Conservation (phyloP, 2,113 vertebrate genomes). For the Microtus ochrogaster region DNA sequence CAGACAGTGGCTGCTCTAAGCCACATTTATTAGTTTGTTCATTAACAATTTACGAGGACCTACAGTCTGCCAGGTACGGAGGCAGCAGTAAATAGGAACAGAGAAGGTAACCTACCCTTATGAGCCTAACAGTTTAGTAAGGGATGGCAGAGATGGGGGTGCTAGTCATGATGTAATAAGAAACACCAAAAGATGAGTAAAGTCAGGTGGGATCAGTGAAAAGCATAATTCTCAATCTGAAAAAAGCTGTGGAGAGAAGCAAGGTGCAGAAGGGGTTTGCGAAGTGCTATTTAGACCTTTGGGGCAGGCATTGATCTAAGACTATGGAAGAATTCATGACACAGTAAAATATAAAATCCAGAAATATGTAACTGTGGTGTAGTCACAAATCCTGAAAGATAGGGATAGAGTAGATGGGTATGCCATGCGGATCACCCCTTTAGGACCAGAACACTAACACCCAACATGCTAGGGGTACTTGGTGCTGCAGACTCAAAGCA, state of each 20-base stretch:
- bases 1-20: conserved; percentile 39
- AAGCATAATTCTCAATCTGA: background rate
- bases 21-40: conserved; percentile 52
- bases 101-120: conserved; percentile 6
- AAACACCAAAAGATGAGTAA: background rate
- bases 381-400: background rate
- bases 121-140: background rate
- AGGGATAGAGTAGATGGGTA: background rate
- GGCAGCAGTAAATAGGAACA: conserved; percentile 18
- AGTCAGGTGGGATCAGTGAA: background rate
- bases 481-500: background rate
- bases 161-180: background rate
- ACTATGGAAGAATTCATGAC: background rate
- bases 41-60: conserved; percentile 63
- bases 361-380: background rate
- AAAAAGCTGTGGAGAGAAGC: background rate
- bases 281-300: background rate
- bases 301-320: background rate
- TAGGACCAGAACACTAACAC: background rate
- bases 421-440: background rate
- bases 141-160: background rate
- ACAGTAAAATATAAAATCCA: background rate
- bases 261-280: background rate
- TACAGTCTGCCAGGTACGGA: background rate
- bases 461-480: background rate